Base-by-base conservation (phyloP, 2,888 invertebrate species). In the Neuroscelio doddi region DNA sequence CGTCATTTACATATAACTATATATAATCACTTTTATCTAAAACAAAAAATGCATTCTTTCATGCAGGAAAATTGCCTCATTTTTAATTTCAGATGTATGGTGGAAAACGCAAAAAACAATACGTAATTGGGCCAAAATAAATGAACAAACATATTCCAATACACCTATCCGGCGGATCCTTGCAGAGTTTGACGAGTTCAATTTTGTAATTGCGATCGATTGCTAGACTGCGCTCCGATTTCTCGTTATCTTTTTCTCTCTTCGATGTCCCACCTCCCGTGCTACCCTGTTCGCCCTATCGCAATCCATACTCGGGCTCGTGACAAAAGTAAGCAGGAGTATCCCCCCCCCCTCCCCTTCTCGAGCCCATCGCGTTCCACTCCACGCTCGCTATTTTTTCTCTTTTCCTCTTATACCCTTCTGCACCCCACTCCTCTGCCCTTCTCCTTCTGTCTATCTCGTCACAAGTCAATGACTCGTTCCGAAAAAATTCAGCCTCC, bases 141-240 rank as follows among this genome's bases (percentile, higher is more conserved):
- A n/a, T n/a, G n/a, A n/a, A n/a, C 44, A 26, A 44, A 34, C 34
- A 15, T 42, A 52, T 34, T 44, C 29, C 27, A 41, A 51, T 51
- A 16, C 30, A 30, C 4, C 2, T 30, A 30, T 9, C 2, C 21
- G 30, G 8, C 24, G 39, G 27, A 15, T 45, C 55, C 46, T 38
- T 10, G 29, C 27, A 14, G 16, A 39, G 45, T 41, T 26, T 17
- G 58, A 53, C 61, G 46, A 57, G 56, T 27, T 53, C 59, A 56
- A 64, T 64, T 58, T 57, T 47, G 64, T 58, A 64, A 64, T 64
- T 64, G 64, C 64, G 45, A 64, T 64, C 64, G 64, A 65, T 64
- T 52, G 68, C 41, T 39, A 44, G 52, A 12, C 58, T 32, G 42
- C 29, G 41, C 46, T 44, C 66, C 50, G 45, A 62, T 63, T 57